These are phyloP conservation scores for Todiramphus saurophagus DNA, from an alignment of 2,113 vertebrate genomes.

Conservation along the genomic window DNA sequence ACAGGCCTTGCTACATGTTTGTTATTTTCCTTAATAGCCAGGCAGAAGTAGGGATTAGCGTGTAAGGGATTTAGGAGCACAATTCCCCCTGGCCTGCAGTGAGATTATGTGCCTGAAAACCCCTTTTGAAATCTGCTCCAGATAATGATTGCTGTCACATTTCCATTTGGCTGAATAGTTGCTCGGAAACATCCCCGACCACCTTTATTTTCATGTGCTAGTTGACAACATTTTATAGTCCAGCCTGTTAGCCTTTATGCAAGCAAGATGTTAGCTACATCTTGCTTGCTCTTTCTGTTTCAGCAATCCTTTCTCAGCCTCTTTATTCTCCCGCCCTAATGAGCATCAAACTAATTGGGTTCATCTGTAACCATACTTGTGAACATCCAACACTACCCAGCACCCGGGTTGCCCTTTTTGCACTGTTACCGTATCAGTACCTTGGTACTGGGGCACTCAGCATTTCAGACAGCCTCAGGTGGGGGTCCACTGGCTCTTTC, in stretches of 20 bases:
- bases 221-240: background rate
- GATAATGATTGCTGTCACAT: background rate
- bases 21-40: background rate
- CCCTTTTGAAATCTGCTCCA: background rate
- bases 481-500: background rate
- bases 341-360: background rate
- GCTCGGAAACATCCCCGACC: background rate
- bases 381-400: background rate
- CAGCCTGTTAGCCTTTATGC: background rate
- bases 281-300: background rate
- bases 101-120: background rate
- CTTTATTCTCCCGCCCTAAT: background rate
- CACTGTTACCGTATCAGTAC: background rate
- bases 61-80: background rate
- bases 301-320: background rate
- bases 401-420: background rate
- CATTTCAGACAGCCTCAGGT: background rate
- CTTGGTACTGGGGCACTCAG: background rate
- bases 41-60: background rate
- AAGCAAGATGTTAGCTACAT: background rate
- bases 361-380: background rate
- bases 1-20: background rate
- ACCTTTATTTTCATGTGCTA: background rate
- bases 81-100: background rate
- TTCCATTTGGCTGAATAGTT: slow-evolving; percentile 25